Conservation (phyloP, 1,140 invertebrate genomes). For the Diorhabda elongata region DNA sequence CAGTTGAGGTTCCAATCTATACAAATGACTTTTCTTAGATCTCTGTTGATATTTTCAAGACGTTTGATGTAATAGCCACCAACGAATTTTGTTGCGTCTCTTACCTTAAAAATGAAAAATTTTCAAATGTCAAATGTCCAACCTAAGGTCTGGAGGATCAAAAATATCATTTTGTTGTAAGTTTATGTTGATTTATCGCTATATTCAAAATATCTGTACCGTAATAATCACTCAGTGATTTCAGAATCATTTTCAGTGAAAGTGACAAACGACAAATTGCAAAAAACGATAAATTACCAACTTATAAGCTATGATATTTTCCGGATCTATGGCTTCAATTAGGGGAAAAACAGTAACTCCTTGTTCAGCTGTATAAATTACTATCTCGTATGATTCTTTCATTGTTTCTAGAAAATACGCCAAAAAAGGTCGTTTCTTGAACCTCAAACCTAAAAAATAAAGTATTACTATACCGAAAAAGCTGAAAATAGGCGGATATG, state of each 20-base stretch:
- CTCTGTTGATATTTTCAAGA: constrained; percentile 87
- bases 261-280: too few species aligned
- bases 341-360: constrained; percentile 83
- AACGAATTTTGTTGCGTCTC: constrained; percentile 94
- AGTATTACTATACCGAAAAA: too few species aligned
- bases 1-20: constrained; percentile 91
- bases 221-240: too few species aligned
- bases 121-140: too few species aligned
- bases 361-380: constrained; percentile 92
- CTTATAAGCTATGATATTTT: constrained; percentile 83
- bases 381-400: constrained; percentile 89
- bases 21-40: constrained; percentile 92
- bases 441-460: constrained; percentile 64
- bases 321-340: constrained; percentile 86
- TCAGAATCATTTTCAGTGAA: too few species aligned
- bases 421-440: constrained; percentile 93
- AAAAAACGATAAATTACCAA: constrained; percentile 51
- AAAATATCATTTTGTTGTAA: too few species aligned
- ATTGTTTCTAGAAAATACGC: constrained; percentile 93
- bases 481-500: too few species aligned
- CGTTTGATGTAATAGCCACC: constrained; percentile 96
- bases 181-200: too few species aligned
- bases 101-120: constrained; percentile 43
- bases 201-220: too few species aligned
- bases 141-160: too few species aligned